phyloP scores from a whole-genome alignment of 2,113 vertebrate genomes.

The Coptodon rendalli region DNA sequence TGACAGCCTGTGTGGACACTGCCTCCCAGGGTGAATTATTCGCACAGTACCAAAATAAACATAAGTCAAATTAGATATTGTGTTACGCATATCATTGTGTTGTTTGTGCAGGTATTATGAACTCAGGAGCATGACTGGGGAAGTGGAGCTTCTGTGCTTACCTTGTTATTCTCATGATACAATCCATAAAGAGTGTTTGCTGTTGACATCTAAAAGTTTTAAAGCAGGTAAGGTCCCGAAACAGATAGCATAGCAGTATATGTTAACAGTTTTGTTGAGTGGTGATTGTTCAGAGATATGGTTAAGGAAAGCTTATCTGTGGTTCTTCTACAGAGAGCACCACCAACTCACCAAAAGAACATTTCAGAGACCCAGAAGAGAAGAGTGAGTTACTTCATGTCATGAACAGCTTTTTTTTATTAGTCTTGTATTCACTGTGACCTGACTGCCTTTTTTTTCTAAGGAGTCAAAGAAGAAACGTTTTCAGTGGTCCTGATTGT shows the following conservation, averaged over 20 bases:
- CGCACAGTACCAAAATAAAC: rapidly evolving
- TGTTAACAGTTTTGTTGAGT: neutral
- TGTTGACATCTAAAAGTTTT: neutral
- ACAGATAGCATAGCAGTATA: neutral
- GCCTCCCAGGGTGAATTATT: constrained; percentile 21
- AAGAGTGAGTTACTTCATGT: constrained; percentile 3
- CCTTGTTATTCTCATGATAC: constrained; percentile 24
- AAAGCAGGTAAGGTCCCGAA: neutral
- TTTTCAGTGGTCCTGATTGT: constrained; percentile 34
- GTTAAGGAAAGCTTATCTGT: neutral
- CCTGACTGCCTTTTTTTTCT: neutral
- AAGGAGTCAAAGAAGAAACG: constrained; percentile 16
- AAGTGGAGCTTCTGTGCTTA: constrained; percentile 44
- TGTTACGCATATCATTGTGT: neutral
- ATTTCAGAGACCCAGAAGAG: neutral
- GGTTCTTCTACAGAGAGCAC: constrained; percentile 2
- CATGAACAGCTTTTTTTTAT: neutral
- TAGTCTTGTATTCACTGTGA: neutral
- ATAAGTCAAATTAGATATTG: neutral
- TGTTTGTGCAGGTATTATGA: constrained; percentile 49
- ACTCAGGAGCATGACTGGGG: constrained; percentile 44
- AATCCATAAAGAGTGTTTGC: constrained; percentile 41
- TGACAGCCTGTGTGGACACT: constrained; percentile 41
- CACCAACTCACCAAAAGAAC: neutral
- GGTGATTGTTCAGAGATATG: neutral